Conservation (phyloP, 1,140 invertebrate genomes). For the Zaprionus taronus region DNA sequence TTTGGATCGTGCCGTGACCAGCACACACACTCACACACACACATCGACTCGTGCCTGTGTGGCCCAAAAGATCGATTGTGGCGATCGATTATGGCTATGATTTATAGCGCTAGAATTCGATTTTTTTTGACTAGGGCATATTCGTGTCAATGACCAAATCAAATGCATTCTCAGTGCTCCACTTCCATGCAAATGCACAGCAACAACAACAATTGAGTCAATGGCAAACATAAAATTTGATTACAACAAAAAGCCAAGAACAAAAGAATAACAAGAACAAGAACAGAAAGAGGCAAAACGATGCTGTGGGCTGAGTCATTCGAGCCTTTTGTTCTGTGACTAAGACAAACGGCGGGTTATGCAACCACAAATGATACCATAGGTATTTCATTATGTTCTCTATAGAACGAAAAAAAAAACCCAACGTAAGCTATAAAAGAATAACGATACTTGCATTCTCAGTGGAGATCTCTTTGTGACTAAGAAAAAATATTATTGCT, state of each 20-base stretch:
- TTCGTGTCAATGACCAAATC: slow-evolving; percentile 75
- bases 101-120: slow-evolving; percentile 65
- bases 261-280: slow-evolving; percentile 20
- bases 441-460: slow-evolving; percentile 9
- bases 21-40: not conserved
- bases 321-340: slow-evolving; percentile 29
- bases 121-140: slow-evolving; percentile 43
- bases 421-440: not conserved
- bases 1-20: slow-evolving; percentile 62
- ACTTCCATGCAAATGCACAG: slow-evolving; percentile 53
- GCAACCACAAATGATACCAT: slow-evolving; percentile 12
- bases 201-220: slow-evolving; percentile 51
- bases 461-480: not conserved
- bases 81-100: slow-evolving; percentile 73
- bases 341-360: slow-evolving; percentile 31
- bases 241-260: slow-evolving; percentile 40
- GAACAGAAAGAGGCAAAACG: slow-evolving; percentile 20
- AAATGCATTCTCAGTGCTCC: slow-evolving; percentile 53
- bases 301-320: slow-evolving; percentile 42
- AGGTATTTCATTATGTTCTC: slow-evolving; percentile 16
- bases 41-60: slow-evolving; percentile 18
- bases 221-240: slow-evolving; percentile 65
- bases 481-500: not conserved
- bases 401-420: not conserved
- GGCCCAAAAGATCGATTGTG: slow-evolving; percentile 63